Conservation (phyloP, 1,140 invertebrate genomes). For the Pentalonia nigronervosa region DNA sequence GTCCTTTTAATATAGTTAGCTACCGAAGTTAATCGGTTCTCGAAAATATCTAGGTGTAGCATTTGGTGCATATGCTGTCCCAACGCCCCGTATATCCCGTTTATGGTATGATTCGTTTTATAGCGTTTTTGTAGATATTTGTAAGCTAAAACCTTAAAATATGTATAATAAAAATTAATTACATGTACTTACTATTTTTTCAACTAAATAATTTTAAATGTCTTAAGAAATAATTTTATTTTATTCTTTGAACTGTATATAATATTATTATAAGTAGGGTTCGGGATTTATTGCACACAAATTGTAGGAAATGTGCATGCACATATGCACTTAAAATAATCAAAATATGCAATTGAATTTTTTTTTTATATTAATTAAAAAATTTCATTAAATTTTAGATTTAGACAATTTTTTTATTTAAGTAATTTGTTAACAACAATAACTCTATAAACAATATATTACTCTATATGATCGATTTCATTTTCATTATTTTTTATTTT, state of each 20-base stretch:
- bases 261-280: no score
- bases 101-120: not conserved
- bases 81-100: not conserved
- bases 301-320: no score
- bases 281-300: no score
- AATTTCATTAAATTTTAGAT: no score
- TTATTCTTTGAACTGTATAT: not conserved
- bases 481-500: no score
- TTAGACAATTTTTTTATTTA: no score
- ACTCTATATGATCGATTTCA: no score
- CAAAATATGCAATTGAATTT: no score
- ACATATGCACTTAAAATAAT: no score
- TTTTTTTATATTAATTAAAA: no score
- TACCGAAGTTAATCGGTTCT: not conserved
- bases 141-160: not conserved
- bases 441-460: no score
- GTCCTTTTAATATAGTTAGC: not conserved
- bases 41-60: not conserved
- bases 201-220: conserved; percentile 1
- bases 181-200: not conserved
- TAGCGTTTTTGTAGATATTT: not conserved
- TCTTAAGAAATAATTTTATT: not conserved
- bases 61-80: not conserved
- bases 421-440: no score
- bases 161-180: not conserved